These are phyloP conservation scores for Orius laevigatus DNA, from an alignment of 1,140 invertebrate species.

Conservation along the genomic window DNA sequence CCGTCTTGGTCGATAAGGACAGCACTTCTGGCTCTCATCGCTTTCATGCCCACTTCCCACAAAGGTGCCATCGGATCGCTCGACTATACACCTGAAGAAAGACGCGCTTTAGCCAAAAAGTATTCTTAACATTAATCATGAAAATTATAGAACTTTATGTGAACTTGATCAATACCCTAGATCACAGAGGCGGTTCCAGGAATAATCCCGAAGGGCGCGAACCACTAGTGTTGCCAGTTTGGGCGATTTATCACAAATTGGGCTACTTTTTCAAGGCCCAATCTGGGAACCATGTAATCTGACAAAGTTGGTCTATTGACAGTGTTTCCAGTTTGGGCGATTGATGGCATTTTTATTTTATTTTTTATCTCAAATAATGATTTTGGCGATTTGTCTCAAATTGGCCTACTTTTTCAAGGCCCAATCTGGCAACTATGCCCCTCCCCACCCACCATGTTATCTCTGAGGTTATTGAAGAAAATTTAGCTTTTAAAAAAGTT, in stretches of 20 bases:
- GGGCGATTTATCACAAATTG: neutral
- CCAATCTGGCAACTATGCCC: too few species aligned
- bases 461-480: too few species aligned
- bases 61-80: slow-evolving; percentile 79
- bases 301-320: neutral
- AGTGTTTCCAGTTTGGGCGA: too few species aligned
- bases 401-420: too few species aligned
- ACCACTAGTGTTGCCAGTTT: too few species aligned
- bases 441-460: too few species aligned
- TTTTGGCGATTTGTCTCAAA: too few species aligned
- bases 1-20: slow-evolving; percentile 94
- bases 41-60: slow-evolving; percentile 83
- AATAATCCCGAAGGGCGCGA: neutral
- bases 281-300: neutral
- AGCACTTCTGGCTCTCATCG: slow-evolving; percentile 78
- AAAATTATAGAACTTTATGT: neutral
- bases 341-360: too few species aligned
- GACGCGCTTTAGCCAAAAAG: slow-evolving; percentile 65
- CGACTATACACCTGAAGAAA: slow-evolving; percentile 70
- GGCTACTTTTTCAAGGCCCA: neutral
- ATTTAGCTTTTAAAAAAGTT: too few species aligned
- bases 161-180: neutral
- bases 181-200: neutral
- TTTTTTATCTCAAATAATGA: too few species aligned
- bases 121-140: slow-evolving; percentile 24